Evolutionary conservation across 2,113 vertebrate species (phyloP).

Genomic region (Scortum barcoo): DNA sequence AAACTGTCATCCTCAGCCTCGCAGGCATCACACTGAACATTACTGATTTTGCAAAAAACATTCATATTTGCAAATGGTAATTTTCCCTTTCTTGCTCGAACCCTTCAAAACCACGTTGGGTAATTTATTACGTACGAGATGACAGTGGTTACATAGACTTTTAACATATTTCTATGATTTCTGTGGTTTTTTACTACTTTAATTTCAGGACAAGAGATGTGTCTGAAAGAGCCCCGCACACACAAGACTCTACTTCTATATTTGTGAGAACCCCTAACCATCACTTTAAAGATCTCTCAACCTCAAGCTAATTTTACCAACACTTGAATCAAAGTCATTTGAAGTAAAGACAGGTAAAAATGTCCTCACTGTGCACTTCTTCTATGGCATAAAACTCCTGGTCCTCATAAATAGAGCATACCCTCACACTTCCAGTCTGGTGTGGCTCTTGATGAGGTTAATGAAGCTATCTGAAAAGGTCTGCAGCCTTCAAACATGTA

Average conservation of each 20-base stretch:
- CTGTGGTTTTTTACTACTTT: neutral
- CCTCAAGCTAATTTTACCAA: neutral
- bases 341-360: neutral
- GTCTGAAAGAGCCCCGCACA: neutral
- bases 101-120: neutral
- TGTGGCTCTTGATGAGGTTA: too few relatives aligned
- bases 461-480: too few relatives aligned
- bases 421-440: too few relatives aligned
- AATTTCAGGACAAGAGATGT: neutral
- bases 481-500: too few relatives aligned
- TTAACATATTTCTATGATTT: neutral
- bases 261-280: neutral
- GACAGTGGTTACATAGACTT: slow-evolving; percentile 19
- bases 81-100: neutral
- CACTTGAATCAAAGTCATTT: neutral
- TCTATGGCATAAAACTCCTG: neutral
- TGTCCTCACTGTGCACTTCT: neutral
- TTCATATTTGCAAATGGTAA: neutral
- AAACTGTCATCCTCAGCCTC: slow-evolving; percentile 1
- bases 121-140: slow-evolving; percentile 2
- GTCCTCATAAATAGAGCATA: neutral
- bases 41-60: slow-evolving; percentile 2
- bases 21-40: slow-evolving; percentile 1
- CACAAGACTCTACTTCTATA: neutral
- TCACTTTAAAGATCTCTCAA: neutral